phyloP scores from a whole-genome alignment of 2,113 vertebrate genomes.

The Labeo catla region DNA sequence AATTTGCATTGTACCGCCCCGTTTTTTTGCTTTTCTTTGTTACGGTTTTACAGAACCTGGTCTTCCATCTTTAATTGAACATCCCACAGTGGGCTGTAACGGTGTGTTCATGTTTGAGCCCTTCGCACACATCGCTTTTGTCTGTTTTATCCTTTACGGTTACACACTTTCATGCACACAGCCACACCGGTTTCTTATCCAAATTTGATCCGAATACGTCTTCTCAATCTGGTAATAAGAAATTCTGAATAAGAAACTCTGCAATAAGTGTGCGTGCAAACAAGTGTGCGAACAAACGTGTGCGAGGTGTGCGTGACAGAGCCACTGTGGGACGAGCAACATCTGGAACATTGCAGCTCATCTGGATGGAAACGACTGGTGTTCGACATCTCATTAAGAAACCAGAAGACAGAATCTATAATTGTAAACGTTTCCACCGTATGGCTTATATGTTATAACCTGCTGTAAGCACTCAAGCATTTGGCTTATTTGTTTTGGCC shows the following conservation, averaged over 20 bases:
- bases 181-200: constrained; percentile 20
- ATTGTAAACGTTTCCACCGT: constrained; percentile 70
- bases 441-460: constrained; percentile 44
- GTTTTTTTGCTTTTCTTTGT: constrained; percentile 57
- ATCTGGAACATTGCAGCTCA: constrained; percentile 31
- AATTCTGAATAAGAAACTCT: constrained; percentile 43
- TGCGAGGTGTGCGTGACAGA: constrained; percentile 33
- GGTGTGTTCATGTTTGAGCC: constrained; percentile 44
- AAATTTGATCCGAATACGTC: neutral
- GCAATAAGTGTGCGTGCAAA: constrained; percentile 54
- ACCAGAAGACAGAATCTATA: constrained; percentile 62
- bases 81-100: constrained; percentile 72
- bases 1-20: constrained; percentile 36
- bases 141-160: neutral
- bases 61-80: constrained; percentile 80
- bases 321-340: constrained; percentile 46
- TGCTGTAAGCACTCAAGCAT: constrained; percentile 57
- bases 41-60: constrained; percentile 64
- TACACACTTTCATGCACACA: constrained; percentile 33
- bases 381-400: constrained; percentile 33
- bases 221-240: constrained; percentile 7
- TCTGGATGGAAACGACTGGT: constrained; percentile 42
- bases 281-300: constrained; percentile 18
- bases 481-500: constrained; percentile 61
- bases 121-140: constrained; percentile 40